Percentiles rank a stretch among this genome's conserved stretches.
Evolutionary conservation across 2,113 vertebrate species (phyloP).

Genomic region (Cephalopholis sonnerati): DNA sequence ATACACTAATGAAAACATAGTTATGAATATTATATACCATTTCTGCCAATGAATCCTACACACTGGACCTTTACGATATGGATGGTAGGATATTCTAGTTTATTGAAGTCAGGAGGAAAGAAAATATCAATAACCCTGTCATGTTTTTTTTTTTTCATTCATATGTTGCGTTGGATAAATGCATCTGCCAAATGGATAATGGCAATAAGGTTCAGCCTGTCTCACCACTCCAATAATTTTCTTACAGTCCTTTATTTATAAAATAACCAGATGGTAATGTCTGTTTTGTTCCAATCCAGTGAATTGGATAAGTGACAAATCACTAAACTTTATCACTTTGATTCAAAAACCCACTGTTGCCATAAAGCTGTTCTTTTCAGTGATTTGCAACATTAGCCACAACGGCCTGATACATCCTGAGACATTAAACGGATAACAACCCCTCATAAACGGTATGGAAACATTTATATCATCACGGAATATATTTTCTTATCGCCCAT

Average conservation of each 20-base stretch:
- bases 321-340: conserved; percentile 17
- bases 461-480: background rate
- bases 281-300: conserved; percentile 1
- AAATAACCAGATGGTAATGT: conserved; percentile 9
- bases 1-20: too few relatives aligned
- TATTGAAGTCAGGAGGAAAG: background rate
- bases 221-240: background rate
- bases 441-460: background rate
- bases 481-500: background rate
- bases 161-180: background rate
- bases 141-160: background rate
- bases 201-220: background rate
- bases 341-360: conserved; percentile 10
- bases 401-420: background rate
- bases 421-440: background rate
- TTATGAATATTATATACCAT: too few relatives aligned
- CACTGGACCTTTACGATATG: background rate
- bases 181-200: background rate
- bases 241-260: background rate
- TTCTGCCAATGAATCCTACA: too few relatives aligned
- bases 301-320: conserved; percentile 24
- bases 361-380: background rate
- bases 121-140: background rate
- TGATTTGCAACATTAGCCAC: background rate
- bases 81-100: background rate